A percentile compares a stretch with the other conserved stretches of the same genome.
Conservation (phyloP, 2,888 invertebrate genomes). For the Apamea anceps region DNA sequence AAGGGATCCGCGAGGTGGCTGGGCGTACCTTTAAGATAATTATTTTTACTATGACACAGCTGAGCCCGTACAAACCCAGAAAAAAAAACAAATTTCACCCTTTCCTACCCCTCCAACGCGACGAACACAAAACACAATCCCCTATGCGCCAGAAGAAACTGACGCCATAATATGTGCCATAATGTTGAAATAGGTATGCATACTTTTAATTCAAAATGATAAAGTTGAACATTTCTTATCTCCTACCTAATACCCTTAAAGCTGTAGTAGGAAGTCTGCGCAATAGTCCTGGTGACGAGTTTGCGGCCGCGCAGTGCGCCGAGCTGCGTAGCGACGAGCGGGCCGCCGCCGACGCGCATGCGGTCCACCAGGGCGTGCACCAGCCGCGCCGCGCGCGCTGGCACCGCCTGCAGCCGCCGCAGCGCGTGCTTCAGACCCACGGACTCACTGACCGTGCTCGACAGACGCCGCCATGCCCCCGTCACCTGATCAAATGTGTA, state of each 20-base stretch:
- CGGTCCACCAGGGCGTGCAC: constrained; percentile 88
- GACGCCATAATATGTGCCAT: too few species aligned
- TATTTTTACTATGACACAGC: not conserved
- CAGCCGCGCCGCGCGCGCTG: constrained; percentile 86
- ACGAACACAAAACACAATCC: too few species aligned
- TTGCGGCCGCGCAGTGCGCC: constrained; percentile 86
- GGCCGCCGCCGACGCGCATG: constrained; percentile 89
- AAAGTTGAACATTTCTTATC: not conserved
- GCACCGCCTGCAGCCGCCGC: constrained; percentile 86
- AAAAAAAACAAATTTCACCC: not conserved
- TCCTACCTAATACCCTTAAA: constrained; percentile 88
- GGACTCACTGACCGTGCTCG: constrained; percentile 88
- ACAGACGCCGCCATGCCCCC: constrained; percentile 87
- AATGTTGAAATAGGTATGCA: not conserved
- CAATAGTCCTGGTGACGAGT: constrained; percentile 82
- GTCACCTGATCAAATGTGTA: constrained; percentile 75
- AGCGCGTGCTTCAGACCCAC: constrained; percentile 87
- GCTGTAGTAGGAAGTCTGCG: constrained; percentile 85
- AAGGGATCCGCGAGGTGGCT: constrained; percentile 85
- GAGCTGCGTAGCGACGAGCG: constrained; percentile 81
- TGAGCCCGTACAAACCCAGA: not conserved
- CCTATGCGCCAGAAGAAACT: not conserved
- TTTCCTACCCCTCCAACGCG: too few species aligned
- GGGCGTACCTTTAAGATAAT: constrained; percentile 80
- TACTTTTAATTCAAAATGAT: not conserved